Evolutionary conservation across 2,888 invertebrate species (phyloP), one percentile per base, ranked within the genome.

Genomic region (Dorcus parallelipipedus): DNA sequence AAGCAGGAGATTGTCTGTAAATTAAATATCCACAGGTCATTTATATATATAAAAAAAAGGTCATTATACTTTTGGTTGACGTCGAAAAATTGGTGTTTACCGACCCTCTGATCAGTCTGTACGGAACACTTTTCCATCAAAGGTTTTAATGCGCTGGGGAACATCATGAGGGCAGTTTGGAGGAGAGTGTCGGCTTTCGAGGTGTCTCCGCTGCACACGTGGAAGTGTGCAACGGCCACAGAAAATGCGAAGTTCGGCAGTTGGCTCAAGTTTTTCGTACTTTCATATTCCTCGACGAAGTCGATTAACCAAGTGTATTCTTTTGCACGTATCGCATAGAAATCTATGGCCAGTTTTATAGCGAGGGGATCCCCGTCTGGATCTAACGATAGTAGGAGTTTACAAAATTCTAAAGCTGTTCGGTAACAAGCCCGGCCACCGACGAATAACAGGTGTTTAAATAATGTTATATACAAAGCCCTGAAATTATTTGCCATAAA

Each of bases 161-260:
- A 95, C 87, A 90, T 90, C 5, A 91, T 79, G 26, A 95, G 77
- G 4, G 92, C 89, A 64, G 87, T 84, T 75, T 91, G 89, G n/a
- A 93, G 76, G 64, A 86, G 77, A 62, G 80, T 78, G 71, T 89
- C 85, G n/a, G 87, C 84, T 71, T 64, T 70, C 2, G 58, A 62
- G 4, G 68, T 70, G 54, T 79, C 79, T 61, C 78, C 81, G 49
- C 81, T 78, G 40, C 80, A 78, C 26, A 83, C 69, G 67, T 86
- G 83, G 74, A 86, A 89, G 67, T 86, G 79, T 2, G 91, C 91
- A 64, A 94, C 78, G 0, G 94, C 89, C 59, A 89, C 80, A 1
- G 93, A 92, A 75, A 87, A 93, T 0, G 90, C 89, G 82, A 93
- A 90, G 75, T 94, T 95, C n/a, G 95, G 95, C 59, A 95, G 78